Evolutionary conservation across 2,113 vertebrate species (phyloP).

Genomic region (Oryzias melastigma): DNA sequence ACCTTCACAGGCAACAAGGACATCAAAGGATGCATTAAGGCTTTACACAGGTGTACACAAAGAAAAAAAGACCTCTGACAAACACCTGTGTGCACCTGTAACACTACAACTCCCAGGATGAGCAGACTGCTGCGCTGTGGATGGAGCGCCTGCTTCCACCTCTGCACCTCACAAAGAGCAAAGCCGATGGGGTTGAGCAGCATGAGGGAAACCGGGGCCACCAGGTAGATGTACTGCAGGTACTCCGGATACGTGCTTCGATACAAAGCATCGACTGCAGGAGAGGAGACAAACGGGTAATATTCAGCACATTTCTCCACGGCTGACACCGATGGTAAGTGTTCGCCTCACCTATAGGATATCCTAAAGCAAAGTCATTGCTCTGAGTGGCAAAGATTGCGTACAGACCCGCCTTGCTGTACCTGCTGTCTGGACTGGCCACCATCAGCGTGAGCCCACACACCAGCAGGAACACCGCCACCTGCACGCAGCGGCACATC

Average conservation of each 20-base stretch:
- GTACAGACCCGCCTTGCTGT: conserved; percentile 94
- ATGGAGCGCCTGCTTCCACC: conserved; percentile 83
- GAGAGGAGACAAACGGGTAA: not conserved
- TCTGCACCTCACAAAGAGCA: conserved; percentile 96
- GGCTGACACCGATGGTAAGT: not conserved
- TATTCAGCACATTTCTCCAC: not conserved
- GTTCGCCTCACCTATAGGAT: conserved; percentile 89
- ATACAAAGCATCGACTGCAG: conserved; percentile 84
- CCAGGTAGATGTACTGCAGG: conserved; percentile 97
- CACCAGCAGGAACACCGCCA: conserved; percentile 88
- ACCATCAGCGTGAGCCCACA: conserved; percentile 89
- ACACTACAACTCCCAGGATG: conserved; percentile 85
- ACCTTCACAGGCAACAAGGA: conserved; percentile 58
- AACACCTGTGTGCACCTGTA: conserved; percentile 71
- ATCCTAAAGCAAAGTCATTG: conserved; percentile 97
- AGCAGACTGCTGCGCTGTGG: conserved; percentile 82
- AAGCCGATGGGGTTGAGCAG: conserved; percentile 96
- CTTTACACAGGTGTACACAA: not conserved
- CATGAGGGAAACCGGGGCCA: conserved; percentile 97
- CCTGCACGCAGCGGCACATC: conserved; percentile 65
- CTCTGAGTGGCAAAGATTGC: conserved; percentile 98
- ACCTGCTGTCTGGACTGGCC: conserved; percentile 84
- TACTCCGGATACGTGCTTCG: conserved; percentile 92
- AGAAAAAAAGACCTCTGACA: not conserved
- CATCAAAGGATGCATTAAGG: not conserved